Evolutionary conservation across 2,113 vertebrate species (phyloP).

Genomic region (Podarcis muralis): DNA sequence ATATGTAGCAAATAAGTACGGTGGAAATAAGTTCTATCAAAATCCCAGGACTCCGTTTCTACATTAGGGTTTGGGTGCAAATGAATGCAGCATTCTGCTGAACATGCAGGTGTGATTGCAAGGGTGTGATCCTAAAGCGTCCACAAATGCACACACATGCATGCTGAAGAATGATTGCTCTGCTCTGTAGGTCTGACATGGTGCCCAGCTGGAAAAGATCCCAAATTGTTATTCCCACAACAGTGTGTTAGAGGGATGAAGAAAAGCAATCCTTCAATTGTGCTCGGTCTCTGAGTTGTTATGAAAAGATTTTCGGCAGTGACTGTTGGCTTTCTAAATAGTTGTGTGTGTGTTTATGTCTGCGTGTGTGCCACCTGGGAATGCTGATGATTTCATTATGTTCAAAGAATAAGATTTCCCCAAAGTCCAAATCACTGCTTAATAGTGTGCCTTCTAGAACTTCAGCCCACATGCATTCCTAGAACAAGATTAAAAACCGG

Average conservation of each 20-base stretch:
- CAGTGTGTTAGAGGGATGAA: conserved; percentile 54
- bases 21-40: neutral
- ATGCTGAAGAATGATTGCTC: conserved; percentile 48
- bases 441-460: conserved; percentile 68
- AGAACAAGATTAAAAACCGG: conserved; percentile 50
- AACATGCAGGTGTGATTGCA: neutral
- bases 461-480: conserved; percentile 67
- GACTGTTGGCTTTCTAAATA: conserved; percentile 70
- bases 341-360: conserved; percentile 69
- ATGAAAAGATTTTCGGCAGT: conserved; percentile 63
- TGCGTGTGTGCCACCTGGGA: conserved; percentile 71
- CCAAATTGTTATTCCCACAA: conserved; percentile 49
- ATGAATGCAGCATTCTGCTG: neutral
- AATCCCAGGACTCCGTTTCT: neutral
- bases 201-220: conserved; percentile 64
- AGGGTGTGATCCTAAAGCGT: neutral
- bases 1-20: neutral
- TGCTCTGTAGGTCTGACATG: conserved; percentile 69
- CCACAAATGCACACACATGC: neutral
- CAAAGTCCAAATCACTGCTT: conserved; percentile 58
- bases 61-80: neutral
- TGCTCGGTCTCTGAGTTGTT: conserved; percentile 60
- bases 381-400: conserved; percentile 72
- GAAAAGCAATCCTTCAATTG: conserved; percentile 36
- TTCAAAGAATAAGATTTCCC: conserved; percentile 53